phyloP scores from a whole-genome alignment of 2,113 vertebrate species.

The Himantopus leucocephalus region DNA sequence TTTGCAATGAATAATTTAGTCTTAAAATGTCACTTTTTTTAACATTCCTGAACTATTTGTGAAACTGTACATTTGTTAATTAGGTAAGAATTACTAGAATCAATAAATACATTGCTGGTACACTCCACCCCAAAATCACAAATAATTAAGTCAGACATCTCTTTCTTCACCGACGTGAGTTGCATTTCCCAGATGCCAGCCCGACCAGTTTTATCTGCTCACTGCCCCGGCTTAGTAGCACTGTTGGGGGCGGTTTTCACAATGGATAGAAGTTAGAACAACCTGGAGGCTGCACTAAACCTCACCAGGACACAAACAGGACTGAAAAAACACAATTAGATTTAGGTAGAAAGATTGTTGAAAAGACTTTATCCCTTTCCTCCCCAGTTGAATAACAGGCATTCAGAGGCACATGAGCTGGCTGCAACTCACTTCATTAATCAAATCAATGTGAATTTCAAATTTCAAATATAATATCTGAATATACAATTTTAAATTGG shows the following conservation, averaged over 20 bases:
- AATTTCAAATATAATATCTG: constrained; percentile 60
- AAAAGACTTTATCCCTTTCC: constrained; percentile 7
- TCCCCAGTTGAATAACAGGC: not conserved
- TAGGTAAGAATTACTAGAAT: not conserved
- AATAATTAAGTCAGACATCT: not conserved
- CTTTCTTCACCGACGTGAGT: not conserved
- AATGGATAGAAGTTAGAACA: not conserved
- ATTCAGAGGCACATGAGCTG: not conserved
- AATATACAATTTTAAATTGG: constrained; percentile 62
- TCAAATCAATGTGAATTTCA: constrained; percentile 62
- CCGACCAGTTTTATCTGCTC: not conserved
- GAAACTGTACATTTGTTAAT: not conserved
- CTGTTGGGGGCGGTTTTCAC: not conserved
- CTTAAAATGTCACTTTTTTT: not conserved
- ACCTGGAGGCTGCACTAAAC: not conserved
- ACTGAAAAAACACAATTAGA: not conserved
- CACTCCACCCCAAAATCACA: not conserved
- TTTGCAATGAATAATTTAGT: not conserved
- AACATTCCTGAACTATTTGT: not conserved
- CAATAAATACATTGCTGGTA: not conserved
- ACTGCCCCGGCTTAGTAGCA: not conserved
- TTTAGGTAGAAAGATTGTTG: not conserved
- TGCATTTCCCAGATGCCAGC: not conserved
- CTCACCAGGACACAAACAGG: not conserved
- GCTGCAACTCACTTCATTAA: constrained; percentile 50